Evolutionary conservation across 2,113 vertebrate species (phyloP).

Genomic region (Argyrosomus japonicus): DNA sequence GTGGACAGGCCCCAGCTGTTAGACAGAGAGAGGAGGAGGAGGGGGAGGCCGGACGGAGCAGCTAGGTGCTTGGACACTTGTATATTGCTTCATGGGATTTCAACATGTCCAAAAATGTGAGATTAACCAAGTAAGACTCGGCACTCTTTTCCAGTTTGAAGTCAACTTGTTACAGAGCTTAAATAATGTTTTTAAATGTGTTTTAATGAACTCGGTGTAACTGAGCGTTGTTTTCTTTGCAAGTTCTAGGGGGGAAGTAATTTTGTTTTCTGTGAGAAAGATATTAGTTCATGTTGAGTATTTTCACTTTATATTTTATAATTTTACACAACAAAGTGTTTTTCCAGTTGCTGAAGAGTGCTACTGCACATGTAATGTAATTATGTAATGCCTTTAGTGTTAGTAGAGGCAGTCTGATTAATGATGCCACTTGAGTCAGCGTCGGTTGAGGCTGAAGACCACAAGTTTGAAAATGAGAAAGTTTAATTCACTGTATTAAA

Average conservation of each 20-base stretch:
- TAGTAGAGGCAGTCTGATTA: too few relatives aligned
- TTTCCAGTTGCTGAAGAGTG: too few relatives aligned
- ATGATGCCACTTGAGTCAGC: too few relatives aligned
- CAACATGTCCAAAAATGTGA: neutral
- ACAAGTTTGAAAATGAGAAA: too few relatives aligned
- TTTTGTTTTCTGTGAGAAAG: neutral
- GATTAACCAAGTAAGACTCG: neutral
- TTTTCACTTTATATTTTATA: neutral
- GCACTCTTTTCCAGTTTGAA: neutral
- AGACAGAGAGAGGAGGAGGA: neutral
- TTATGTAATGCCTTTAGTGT: too few relatives aligned
- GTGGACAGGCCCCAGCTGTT: slow-evolving; percentile 55
- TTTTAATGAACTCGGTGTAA: too few relatives aligned
- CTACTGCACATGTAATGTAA: too few relatives aligned
- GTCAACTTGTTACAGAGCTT: neutral
- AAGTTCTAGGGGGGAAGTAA: neutral
- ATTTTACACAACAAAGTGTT: too few relatives aligned
- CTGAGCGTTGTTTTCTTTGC: too few relatives aligned
- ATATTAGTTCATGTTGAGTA: neutral
- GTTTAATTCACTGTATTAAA: too few relatives aligned
- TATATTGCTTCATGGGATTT: neutral
- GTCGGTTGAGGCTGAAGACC: too few relatives aligned
- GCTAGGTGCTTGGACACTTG: slow-evolving; percentile 24
- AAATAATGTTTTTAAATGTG: neutral
- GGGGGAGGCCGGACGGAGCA: neutral